Evolutionary conservation across 2,888 invertebrate species (phyloP).

Genomic region (Luffia ferchaultella): DNA sequence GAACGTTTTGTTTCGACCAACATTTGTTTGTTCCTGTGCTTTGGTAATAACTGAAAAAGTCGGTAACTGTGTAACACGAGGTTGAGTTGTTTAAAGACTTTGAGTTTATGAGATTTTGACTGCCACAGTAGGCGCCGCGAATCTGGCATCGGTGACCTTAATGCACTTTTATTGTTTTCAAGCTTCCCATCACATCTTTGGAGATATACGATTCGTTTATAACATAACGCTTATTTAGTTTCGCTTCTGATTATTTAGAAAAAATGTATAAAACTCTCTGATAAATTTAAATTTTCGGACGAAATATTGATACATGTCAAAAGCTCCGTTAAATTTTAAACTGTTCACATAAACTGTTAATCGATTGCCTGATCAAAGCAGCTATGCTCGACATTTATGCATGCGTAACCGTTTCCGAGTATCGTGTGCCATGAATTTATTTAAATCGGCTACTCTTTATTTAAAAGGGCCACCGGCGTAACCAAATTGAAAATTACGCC

Average conservation of each 20-base stretch:
- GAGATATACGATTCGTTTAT: no score
- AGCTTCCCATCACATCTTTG: no score
- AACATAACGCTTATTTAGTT: no score
- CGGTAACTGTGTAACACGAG: constrained; percentile 30
- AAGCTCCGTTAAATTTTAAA: constrained; percentile 34
- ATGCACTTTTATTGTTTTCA: no score
- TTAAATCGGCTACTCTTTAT: constrained; percentile 38
- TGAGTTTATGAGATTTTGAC: no score
- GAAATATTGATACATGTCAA: no score
- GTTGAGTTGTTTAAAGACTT: constrained; percentile 12
- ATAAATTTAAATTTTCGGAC: no score
- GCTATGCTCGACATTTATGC: constrained; percentile 40
- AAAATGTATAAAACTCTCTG: no score
- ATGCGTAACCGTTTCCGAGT: constrained; percentile 26
- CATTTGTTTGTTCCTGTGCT: constrained; percentile 42
- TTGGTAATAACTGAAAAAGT: constrained; percentile 41
- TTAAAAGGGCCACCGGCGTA: constrained; percentile 54
- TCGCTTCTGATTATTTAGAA: no score
- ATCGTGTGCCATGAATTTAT: constrained; percentile 36
- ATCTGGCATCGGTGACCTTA: no score
- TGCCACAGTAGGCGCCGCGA: no score
- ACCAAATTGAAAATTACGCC: constrained; percentile 56
- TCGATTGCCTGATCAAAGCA: constrained; percentile 30
- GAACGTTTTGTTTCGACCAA: constrained; percentile 30
- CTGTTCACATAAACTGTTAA: constrained; percentile 37